phyloP scores from a whole-genome alignment of 2,888 invertebrate genomes.

The Morpho deidamia region DNA sequence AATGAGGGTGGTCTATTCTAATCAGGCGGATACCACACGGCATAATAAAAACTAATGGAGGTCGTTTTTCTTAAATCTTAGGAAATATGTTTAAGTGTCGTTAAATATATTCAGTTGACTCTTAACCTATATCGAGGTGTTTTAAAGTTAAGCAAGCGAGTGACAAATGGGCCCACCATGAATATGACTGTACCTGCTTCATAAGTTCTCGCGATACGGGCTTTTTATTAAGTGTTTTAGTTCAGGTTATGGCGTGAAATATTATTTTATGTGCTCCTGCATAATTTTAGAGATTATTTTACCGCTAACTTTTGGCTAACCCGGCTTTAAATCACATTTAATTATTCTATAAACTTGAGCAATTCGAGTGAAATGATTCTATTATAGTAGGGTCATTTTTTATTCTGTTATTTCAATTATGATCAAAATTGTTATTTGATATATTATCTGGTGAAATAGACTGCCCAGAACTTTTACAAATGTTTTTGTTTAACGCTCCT shows the following conservation, averaged over 20 bases:
- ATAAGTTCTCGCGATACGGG: background rate
- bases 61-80: background rate
- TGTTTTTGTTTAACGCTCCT: too few species aligned
- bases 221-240: background rate
- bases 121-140: slow-evolving; percentile 2
- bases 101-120: background rate
- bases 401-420: too few species aligned
- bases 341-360: too few species aligned
- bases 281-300: background rate
- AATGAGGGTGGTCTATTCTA: too few species aligned
- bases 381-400: too few species aligned
- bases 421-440: too few species aligned
- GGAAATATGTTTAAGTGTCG: background rate
- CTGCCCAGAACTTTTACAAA: too few species aligned
- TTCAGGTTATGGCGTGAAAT: background rate
- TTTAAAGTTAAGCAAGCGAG: slow-evolving; percentile 8
- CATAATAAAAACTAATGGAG: background rate
- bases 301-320: background rate
- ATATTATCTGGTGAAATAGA: too few species aligned
- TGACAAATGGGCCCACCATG: slow-evolving; percentile 2
- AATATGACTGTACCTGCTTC: slow-evolving; percentile 2
- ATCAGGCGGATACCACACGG: too few species aligned
- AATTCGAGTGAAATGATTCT: too few species aligned
- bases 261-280: background rate
- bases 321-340: too few species aligned